Conservation (phyloP, 1,140 invertebrate genomes). For the Drosophila lini region DNA sequence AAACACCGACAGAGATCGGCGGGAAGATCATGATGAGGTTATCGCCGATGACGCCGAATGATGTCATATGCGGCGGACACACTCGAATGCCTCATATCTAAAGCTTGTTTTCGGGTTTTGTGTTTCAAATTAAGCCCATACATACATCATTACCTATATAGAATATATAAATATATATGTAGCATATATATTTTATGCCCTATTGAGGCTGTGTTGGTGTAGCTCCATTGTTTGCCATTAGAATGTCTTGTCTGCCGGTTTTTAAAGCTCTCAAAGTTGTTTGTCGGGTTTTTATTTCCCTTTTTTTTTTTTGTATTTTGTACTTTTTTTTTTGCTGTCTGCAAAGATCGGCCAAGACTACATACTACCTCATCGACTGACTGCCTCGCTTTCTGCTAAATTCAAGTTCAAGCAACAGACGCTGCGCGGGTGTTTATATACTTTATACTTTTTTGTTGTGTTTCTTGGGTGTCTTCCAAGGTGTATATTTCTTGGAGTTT, state of each 20-base stretch:
- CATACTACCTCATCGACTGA: slow-evolving; percentile 12
- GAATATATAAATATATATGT: slow-evolving; percentile 12
- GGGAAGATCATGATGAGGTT: slow-evolving; percentile 53
- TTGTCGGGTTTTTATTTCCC: slow-evolving; percentile 63
- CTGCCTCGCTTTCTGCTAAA: slow-evolving; percentile 48
- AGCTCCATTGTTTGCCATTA: slow-evolving; percentile 72
- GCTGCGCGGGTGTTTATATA: slow-evolving; percentile 37
- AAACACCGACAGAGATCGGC: slow-evolving; percentile 26
- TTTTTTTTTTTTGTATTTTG: slow-evolving; percentile 5
- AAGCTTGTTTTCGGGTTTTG: slow-evolving; percentile 61
- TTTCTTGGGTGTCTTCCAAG: slow-evolving; percentile 9
- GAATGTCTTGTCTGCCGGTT: slow-evolving; percentile 68
- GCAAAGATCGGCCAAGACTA: slow-evolving; percentile 12
- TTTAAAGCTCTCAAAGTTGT: slow-evolving; percentile 64
- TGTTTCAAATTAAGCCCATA: slow-evolving; percentile 65
- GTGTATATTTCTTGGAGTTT: slow-evolving; percentile 60
- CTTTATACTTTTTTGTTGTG: slow-evolving; percentile 1
- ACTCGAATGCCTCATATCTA: slow-evolving; percentile 66
- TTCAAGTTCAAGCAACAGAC: slow-evolving; percentile 69
- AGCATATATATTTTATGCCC: slow-evolving; percentile 21
- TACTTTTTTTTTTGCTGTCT: slow-evolving; percentile 15
- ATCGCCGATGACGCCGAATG: slow-evolving; percentile 65
- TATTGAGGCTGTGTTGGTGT: slow-evolving; percentile 29
- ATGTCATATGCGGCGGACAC: slow-evolving; percentile 73
- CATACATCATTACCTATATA: slow-evolving; percentile 31